phyloP scores from a whole-genome alignment of 2,113 vertebrate species.

The Edolisoma coerulescens region DNA sequence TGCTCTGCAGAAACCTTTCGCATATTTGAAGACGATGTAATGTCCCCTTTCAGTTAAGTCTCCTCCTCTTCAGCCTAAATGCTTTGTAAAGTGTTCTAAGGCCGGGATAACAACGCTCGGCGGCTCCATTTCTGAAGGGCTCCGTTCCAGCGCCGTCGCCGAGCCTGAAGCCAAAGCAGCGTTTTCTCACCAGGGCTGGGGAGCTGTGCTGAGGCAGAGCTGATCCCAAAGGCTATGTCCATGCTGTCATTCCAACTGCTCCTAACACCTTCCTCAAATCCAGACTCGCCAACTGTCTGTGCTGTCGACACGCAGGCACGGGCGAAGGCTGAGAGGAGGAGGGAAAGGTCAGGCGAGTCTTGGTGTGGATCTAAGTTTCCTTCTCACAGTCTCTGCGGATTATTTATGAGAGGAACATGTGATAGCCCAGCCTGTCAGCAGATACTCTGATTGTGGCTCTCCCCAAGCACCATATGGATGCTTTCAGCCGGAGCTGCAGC shows the following conservation, averaged over 20 bases:
- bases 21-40: not conserved
- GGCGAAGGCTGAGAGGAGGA: conserved; percentile 14
- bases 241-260: conserved; percentile 61
- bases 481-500: conserved; percentile 55
- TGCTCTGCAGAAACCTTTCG: not conserved
- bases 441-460: conserved; percentile 60
- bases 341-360: conserved; percentile 25
- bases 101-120: not conserved
- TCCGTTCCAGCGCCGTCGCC: not conserved
- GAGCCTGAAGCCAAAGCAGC: not conserved
- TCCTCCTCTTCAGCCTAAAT: not conserved
- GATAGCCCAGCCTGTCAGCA: conserved; percentile 65
- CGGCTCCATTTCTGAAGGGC: not conserved
- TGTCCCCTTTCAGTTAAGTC: not conserved
- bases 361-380: conserved; percentile 30
- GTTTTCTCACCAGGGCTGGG: not conserved
- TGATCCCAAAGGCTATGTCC: conserved; percentile 41
- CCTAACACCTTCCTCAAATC: conserved; percentile 55
- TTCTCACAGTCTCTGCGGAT: conserved; percentile 53
- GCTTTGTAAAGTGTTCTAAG: not conserved
- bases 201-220: not conserved
- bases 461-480: conserved; percentile 59
- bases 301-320: conserved; percentile 10
- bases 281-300: conserved; percentile 51
- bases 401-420: conserved; percentile 57